A percentile compares a stretch with the other conserved stretches of the same genome.
Evolutionary conservation across 2,797 vertebrate species (phyloP).

Genomic region (Pipistrellus pipistrellus): DNA sequence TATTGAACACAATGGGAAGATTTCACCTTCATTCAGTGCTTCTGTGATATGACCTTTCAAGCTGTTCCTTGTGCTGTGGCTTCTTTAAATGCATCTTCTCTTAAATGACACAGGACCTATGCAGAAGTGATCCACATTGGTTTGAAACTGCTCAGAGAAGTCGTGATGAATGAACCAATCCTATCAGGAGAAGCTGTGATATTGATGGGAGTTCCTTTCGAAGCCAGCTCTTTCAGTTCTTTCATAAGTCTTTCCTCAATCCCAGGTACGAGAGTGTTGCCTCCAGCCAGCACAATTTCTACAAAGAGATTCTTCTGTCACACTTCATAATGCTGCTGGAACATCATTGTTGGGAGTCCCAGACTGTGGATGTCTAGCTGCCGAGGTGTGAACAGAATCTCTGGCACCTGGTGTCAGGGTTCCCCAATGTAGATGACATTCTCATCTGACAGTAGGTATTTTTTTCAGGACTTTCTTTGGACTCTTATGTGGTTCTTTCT

Average conservation of each 20-base stretch:
- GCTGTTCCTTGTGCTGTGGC: not conserved
- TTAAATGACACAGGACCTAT: slow-evolving; percentile 74
- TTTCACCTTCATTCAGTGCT: not conserved
- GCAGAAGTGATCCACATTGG: slow-evolving; percentile 75
- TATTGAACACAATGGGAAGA: not conserved
- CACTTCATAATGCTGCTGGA: slow-evolving; percentile 72
- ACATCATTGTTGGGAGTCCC: slow-evolving; percentile 72
- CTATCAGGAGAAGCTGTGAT: slow-evolving; percentile 74
- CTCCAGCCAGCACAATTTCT: slow-evolving; percentile 74
- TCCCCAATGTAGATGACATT: slow-evolving; percentile 61
- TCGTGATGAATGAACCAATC: slow-evolving; percentile 74
- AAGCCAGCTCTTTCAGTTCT: slow-evolving; percentile 69
- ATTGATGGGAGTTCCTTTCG: slow-evolving; percentile 55
- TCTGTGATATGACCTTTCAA: not conserved
- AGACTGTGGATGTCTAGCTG: slow-evolving; percentile 60
- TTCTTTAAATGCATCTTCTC: slow-evolving; percentile 79
- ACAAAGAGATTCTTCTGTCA: slow-evolving; percentile 71
- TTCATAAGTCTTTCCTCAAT: slow-evolving; percentile 73
- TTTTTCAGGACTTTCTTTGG: not conserved
- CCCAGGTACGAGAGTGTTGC: slow-evolving; percentile 77
- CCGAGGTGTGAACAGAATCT: slow-evolving; percentile 75
- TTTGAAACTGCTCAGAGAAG: slow-evolving; percentile 74
- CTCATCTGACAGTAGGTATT: slow-evolving; percentile 75
- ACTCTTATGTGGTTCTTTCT: not conserved
- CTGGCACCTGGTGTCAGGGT: slow-evolving; percentile 67